These are phyloP conservation scores for Scomber scombrus DNA, from an alignment of 2,113 vertebrate genomes.

Conservation along the genomic window DNA sequence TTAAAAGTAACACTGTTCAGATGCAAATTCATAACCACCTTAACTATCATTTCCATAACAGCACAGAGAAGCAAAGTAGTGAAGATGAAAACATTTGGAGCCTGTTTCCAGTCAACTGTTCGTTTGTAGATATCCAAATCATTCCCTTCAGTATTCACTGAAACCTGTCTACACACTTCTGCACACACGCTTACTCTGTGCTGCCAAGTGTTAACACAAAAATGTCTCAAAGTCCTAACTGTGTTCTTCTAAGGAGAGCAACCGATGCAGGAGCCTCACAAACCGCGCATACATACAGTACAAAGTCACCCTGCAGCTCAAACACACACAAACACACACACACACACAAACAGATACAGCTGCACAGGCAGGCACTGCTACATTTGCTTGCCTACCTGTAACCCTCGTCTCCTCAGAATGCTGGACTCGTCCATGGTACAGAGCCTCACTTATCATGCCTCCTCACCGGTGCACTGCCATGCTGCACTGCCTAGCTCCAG, in stretches of 20 bases:
- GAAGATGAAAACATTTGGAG: slow-evolving; percentile 1
- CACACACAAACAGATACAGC: not conserved
- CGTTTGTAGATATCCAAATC: not conserved
- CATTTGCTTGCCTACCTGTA: slow-evolving; percentile 90
- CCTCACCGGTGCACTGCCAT: slow-evolving; percentile 86
- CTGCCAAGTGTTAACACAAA: slow-evolving; percentile 56
- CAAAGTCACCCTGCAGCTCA: slow-evolving; percentile 19
- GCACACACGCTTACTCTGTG: slow-evolving; percentile 27
- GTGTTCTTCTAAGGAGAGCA: slow-evolving; percentile 36
- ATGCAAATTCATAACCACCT: not conserved
- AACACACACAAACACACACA: slow-evolving; percentile 6
- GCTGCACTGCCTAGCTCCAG: slow-evolving; percentile 83
- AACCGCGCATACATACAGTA: not conserved
- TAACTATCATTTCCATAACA: slow-evolving; percentile 14
- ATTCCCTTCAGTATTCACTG: not conserved
- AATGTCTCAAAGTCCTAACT: slow-evolving; percentile 73
- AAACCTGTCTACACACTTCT: slow-evolving; percentile 2
- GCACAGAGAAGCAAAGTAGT: slow-evolving; percentile 2
- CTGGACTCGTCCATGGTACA: slow-evolving; percentile 93
- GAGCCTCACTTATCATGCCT: slow-evolving; percentile 80
- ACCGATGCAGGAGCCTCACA: slow-evolving; percentile 8
- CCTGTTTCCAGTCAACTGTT: slow-evolving; percentile 2
- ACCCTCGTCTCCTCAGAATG: slow-evolving; percentile 93
- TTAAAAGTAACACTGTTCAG: slow-evolving; percentile 12
- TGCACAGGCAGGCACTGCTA: not conserved